Evolutionary conservation across 2,888 invertebrate genomes (phyloP).

Genomic region (Andrena minutula): DNA sequence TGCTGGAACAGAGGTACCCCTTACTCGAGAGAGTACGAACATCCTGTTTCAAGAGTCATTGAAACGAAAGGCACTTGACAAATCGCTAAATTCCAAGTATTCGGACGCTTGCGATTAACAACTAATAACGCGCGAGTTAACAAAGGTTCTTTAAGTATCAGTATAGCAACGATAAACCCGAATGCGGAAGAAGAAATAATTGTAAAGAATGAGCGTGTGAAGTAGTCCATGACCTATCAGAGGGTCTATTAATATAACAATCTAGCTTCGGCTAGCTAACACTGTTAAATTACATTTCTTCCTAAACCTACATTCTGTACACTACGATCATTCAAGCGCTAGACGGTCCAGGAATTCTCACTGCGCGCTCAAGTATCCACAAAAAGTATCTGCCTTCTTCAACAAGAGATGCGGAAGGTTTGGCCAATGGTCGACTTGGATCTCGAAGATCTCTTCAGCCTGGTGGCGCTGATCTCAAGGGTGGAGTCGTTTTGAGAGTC

Average conservation of each 20-base stretch:
- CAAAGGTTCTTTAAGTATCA: no score
- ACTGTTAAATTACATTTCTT: background rate
- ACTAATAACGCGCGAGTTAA: no score
- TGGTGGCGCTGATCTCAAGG: background rate
- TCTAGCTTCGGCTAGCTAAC: background rate
- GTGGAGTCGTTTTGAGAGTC: slow-evolving; percentile 15
- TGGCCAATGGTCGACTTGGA: slow-evolving; percentile 3
- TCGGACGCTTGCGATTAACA: no score
- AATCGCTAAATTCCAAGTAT: no score
- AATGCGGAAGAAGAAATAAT: no score
- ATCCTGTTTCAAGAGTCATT: no score
- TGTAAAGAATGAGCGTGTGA: no score
- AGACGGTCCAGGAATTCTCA: background rate
- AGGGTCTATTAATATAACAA: background rate
- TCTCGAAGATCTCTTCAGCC: background rate
- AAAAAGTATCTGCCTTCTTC: background rate
- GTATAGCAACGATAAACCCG: no score
- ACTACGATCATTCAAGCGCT: background rate
- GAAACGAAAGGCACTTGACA: no score
- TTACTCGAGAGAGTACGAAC: no score
- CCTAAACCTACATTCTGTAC: background rate
- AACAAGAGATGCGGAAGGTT: background rate
- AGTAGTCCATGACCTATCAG: no score
- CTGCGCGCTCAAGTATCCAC: background rate
- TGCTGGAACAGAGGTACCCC: no score